A percentile compares a stretch with the other conserved stretches of the same genome.
These are phyloP conservation scores for Tapirus indicus DNA, from an alignment of 2,797 vertebrate genomes.

Conservation along the genomic window DNA sequence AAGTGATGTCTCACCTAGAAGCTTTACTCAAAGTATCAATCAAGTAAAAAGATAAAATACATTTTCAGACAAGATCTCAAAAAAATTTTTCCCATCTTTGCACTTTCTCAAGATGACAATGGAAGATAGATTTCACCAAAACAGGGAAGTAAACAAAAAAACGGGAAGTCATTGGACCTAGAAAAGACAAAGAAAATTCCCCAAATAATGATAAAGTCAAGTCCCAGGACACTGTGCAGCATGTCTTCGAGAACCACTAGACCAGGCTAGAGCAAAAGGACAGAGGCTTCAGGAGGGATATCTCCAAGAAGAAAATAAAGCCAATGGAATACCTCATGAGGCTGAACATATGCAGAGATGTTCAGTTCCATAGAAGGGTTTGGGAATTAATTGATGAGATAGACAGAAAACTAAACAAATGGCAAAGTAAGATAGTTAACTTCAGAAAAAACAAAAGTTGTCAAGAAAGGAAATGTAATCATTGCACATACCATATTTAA, in stretches of 20 bases:
- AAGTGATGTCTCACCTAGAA: neutral
- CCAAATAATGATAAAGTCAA: conserved; percentile 28
- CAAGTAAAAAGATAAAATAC: neutral
- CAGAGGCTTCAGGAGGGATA: neutral
- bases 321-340: neutral
- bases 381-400: neutral
- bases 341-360: neutral
- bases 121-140: neutral
- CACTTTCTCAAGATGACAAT: conserved; percentile 36
- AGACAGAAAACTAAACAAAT: conserved; percentile 16
- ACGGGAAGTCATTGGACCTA: neutral
- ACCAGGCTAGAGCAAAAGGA: neutral
- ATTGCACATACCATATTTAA: neutral
- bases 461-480: conserved; percentile 49
- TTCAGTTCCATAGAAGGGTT: neutral
- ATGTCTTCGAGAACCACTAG: neutral
- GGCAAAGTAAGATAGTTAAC: neutral
- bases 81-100: neutral
- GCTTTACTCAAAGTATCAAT: neutral
- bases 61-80: conserved; percentile 8
- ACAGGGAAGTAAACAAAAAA: neutral
- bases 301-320: conserved; percentile 12
- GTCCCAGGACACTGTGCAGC: neutral
- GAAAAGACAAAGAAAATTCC: conserved; percentile 6
- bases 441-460: conserved; percentile 51